A percentile compares a stretch with the other conserved stretches of the same genome.
Conservation (phyloP, 2,888 invertebrate genomes). For the Caenorhabditis sp. region DNA sequence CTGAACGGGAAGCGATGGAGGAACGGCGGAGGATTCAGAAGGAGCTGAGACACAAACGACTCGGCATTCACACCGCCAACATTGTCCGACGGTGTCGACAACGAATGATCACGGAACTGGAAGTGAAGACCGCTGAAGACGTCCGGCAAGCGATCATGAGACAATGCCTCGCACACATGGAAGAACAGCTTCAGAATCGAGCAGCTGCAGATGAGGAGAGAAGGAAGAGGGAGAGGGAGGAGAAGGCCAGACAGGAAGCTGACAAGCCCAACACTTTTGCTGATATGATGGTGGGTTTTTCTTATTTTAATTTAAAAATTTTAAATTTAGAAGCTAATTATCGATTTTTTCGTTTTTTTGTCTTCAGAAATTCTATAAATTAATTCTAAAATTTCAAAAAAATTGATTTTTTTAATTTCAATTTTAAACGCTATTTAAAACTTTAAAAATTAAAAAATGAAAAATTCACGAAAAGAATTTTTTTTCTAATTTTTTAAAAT, state of each 20-base stretch:
- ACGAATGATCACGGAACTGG: constrained; percentile 11
- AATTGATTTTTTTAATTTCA: too few relatives aligned
- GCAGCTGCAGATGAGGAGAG: constrained; percentile 36
- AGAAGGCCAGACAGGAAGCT: constrained; percentile 34
- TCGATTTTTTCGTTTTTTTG: too few relatives aligned
- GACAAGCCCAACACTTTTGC: constrained; percentile 24
- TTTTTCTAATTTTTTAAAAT: too few relatives aligned
- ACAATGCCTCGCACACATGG: constrained; percentile 24
- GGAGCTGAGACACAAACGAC: not conserved
- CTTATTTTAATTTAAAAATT: not conserved
- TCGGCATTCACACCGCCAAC: not conserved
- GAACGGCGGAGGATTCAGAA: constrained; percentile 1
- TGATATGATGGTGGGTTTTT: constrained; percentile 45
- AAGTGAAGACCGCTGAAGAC: constrained; percentile 36
- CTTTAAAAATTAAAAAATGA: not conserved
- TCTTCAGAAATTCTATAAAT: too few relatives aligned
- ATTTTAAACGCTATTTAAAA: too few relatives aligned
- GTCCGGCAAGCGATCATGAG: constrained; percentile 38
- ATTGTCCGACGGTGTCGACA: constrained; percentile 13
- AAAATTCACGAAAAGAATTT: too few relatives aligned
- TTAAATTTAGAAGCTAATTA: not conserved
- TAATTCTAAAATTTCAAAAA: too few relatives aligned
- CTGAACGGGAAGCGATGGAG: constrained; percentile 25
- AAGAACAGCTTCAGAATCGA: constrained; percentile 20
- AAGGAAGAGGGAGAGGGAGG: constrained; percentile 50